Conservation (phyloP, 1,140 invertebrate genomes). For the Lethrus apterus region DNA sequence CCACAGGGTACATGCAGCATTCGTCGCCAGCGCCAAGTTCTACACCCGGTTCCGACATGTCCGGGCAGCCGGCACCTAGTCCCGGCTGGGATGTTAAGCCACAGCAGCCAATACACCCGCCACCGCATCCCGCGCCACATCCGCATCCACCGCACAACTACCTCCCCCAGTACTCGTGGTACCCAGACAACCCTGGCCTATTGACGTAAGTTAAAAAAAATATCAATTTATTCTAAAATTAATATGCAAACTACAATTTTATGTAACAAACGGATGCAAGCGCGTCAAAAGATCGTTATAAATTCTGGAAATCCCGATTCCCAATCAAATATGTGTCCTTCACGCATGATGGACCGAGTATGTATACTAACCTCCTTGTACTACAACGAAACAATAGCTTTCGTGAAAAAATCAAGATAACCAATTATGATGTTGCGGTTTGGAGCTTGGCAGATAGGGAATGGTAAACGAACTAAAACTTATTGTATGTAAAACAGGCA, state of each 20-base stretch:
- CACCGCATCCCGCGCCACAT: conserved; percentile 44
- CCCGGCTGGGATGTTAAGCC: conserved; percentile 38
- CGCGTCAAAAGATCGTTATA: neutral
- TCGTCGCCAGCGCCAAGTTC: conserved; percentile 39
- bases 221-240: neutral
- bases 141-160: conserved; percentile 43
- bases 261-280: conserved; percentile 1
- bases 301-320: neutral
- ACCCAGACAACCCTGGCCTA: conserved; percentile 61
- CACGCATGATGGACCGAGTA: too few relatives aligned
- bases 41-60: conserved; percentile 41
- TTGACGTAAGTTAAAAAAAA: conserved; percentile 63
- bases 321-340: too few relatives aligned
- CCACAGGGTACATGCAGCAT: conserved; percentile 39
- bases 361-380: too few relatives aligned
- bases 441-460: too few relatives aligned
- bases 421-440: too few relatives aligned
- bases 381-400: too few relatives aligned
- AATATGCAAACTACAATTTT: too few relatives aligned
- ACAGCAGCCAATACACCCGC: conserved; percentile 43
- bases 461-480: too few relatives aligned
- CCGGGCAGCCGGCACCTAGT: conserved; percentile 37
- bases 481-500: too few relatives aligned
- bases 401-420: too few relatives aligned
- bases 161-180: conserved; percentile 67